Conservation (phyloP, 2,113 vertebrate genomes). For the Sinocyclocheilus anophthalmus region DNA sequence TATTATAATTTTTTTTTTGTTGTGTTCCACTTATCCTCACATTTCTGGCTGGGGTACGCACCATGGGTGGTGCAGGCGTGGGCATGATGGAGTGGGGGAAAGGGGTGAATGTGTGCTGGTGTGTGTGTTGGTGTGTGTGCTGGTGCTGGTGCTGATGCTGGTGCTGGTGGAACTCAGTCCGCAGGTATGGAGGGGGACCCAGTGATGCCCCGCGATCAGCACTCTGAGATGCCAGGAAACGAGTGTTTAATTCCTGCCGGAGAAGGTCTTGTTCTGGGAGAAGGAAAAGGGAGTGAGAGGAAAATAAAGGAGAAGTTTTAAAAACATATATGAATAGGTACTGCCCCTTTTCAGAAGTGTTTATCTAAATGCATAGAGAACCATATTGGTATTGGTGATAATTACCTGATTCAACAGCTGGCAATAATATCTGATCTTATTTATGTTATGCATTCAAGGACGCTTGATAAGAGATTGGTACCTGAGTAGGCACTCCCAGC, state of each 20-base stretch:
- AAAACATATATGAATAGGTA: no score
- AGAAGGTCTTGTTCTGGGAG: conserved; percentile 93
- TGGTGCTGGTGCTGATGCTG: conserved; percentile 93
- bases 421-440: neutral
- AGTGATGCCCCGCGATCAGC: conserved; percentile 94
- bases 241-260: conserved; percentile 95
- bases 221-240: conserved; percentile 96
- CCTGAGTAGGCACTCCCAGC: conserved; percentile 94
- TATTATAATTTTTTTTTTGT: conserved; percentile 37
- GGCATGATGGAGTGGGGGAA: conserved; percentile 99
- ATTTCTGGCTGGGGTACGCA: conserved; percentile 98
- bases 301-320: no score
- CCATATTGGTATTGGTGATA: neutral
- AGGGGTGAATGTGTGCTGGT: conserved; percentile 99
- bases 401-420: neutral
- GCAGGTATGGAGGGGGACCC: conserved; percentile 94
- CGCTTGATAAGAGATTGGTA: conserved; percentile 64
- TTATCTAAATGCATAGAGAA: conserved; percentile 43
- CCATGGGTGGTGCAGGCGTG: conserved; percentile 98
- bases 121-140: conserved; percentile 97
- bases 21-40: conserved; percentile 94
- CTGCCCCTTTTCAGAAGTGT: neutral
- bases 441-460: neutral
- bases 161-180: conserved; percentile 98
- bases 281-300: neutral